Evolutionary conservation across 2,888 invertebrate species (phyloP).

Genomic region (Pseudoips prasinana): DNA sequence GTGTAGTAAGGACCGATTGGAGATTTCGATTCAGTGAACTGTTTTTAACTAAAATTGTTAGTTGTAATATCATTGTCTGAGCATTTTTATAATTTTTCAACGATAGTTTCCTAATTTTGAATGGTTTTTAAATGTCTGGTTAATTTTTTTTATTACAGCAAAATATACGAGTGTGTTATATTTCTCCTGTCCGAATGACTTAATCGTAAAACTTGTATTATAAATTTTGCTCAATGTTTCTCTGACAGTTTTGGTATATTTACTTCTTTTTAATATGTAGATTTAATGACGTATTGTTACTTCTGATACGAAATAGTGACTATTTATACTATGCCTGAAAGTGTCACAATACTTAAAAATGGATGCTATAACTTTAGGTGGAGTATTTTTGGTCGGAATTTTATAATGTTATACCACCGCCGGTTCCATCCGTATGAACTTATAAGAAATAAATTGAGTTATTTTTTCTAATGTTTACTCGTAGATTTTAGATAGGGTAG

Average conservation of each 20-base stretch:
- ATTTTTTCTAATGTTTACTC: slow-evolving; percentile 38
- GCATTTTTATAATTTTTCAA: slow-evolving; percentile 10
- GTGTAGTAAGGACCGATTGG: slow-evolving; percentile 46
- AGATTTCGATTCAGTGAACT: slow-evolving; percentile 38
- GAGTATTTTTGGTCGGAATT: slow-evolving; percentile 12
- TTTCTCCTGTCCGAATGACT: too few relatives aligned
- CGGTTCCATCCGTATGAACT: slow-evolving; percentile 18
- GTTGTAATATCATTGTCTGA: slow-evolving; percentile 40
- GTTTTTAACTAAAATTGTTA: slow-evolving; percentile 43
- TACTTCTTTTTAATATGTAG: slow-evolving; percentile 19
- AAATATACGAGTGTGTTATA: slow-evolving; percentile 18
- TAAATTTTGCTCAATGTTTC: slow-evolving; percentile 19
- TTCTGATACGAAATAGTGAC: slow-evolving; percentile 15
- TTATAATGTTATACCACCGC: slow-evolving; percentile 25
- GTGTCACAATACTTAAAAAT: slow-evolving; percentile 4
- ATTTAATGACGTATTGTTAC: slow-evolving; percentile 13
- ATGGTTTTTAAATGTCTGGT: too few relatives aligned
- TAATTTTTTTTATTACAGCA: slow-evolving; percentile 1
- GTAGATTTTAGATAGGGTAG: slow-evolving; percentile 29
- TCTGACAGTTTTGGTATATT: slow-evolving; percentile 20
- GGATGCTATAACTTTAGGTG: slow-evolving; percentile 7
- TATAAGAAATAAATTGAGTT: slow-evolving; percentile 23
- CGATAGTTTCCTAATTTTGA: too few relatives aligned
- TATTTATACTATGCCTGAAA: slow-evolving; percentile 12
- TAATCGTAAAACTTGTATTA: slow-evolving; percentile 1